phyloP scores from a whole-genome alignment of 2,113 vertebrate species.

The Macquaria australasica region DNA sequence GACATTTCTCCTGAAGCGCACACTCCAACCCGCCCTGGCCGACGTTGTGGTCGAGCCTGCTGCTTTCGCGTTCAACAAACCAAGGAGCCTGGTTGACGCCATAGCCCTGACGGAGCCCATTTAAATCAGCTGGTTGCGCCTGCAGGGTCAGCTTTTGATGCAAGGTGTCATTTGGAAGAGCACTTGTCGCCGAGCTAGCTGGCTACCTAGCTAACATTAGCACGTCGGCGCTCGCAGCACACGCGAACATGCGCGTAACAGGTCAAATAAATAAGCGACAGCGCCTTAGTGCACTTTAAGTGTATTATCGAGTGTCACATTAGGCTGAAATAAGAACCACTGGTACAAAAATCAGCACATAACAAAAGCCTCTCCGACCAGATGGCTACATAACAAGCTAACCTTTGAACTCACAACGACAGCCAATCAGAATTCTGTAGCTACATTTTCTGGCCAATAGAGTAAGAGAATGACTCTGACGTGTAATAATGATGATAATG shows the following conservation, averaged over 20 bases:
- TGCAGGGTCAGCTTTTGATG: conserved; percentile 37
- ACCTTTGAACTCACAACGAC: conserved; percentile 26
- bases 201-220: conserved; percentile 45
- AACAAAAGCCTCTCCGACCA: background rate
- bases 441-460: conserved; percentile 60
- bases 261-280: background rate
- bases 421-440: conserved; percentile 60
- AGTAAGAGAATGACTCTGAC: conserved; percentile 5
- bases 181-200: background rate
- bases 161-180: conserved; percentile 2
- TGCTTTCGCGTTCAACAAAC: conserved; percentile 29
- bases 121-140: background rate
- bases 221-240: background rate
- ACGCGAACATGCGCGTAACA: background rate
- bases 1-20: conserved; percentile 53
- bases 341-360: background rate
- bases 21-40: conserved; percentile 16
- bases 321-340: background rate
- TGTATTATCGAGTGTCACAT: background rate
- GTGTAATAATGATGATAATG: background rate
- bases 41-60: conserved; percentile 47
- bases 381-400: conserved; percentile 51
- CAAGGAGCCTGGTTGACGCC: conserved; percentile 52
- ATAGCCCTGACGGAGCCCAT: conserved; percentile 37
- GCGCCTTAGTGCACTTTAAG: too few relatives aligned